Evolutionary conservation across 2,888 invertebrate genomes (phyloP).

Genomic region (Patella caerulea): DNA sequence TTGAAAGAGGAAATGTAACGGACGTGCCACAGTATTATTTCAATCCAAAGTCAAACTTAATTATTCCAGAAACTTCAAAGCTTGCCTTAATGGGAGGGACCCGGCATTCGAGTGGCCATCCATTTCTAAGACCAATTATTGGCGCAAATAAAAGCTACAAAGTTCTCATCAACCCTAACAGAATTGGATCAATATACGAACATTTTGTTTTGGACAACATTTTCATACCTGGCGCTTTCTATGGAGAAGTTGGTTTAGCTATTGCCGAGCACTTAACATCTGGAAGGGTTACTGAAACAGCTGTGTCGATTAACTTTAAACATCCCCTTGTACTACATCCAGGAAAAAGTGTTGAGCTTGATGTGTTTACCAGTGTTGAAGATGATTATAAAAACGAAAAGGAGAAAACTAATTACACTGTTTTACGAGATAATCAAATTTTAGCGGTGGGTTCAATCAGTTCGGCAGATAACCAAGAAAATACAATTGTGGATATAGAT

Average conservation of each 20-base stretch:
- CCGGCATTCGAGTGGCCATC: constrained; percentile 16
- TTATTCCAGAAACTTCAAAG: constrained; percentile 31
- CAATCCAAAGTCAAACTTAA: constrained; percentile 30
- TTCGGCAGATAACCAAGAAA: not conserved
- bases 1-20: constrained; percentile 26
- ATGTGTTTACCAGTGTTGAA: not conserved
- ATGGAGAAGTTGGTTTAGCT: constrained; percentile 42
- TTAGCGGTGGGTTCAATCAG: not conserved
- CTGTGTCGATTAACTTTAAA: not conserved
- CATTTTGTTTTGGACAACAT: constrained; percentile 34
- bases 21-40: constrained; percentile 43
- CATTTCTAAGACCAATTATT: constrained; percentile 6
- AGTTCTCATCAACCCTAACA: constrained; percentile 28
- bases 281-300: not conserved
- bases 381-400: not conserved
- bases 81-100: constrained; percentile 25
- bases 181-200: constrained; percentile 43
- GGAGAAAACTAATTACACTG: not conserved
- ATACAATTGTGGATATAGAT: not conserved
- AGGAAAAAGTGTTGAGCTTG: not conserved
- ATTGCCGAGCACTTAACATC: constrained; percentile 22
- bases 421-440: not conserved
- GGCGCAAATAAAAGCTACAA: constrained; percentile 20
- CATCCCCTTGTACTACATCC: not conserved
- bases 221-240: constrained; percentile 43